Conservation (phyloP, 2,888 invertebrate species). For the Drosophila limbata region DNA sequence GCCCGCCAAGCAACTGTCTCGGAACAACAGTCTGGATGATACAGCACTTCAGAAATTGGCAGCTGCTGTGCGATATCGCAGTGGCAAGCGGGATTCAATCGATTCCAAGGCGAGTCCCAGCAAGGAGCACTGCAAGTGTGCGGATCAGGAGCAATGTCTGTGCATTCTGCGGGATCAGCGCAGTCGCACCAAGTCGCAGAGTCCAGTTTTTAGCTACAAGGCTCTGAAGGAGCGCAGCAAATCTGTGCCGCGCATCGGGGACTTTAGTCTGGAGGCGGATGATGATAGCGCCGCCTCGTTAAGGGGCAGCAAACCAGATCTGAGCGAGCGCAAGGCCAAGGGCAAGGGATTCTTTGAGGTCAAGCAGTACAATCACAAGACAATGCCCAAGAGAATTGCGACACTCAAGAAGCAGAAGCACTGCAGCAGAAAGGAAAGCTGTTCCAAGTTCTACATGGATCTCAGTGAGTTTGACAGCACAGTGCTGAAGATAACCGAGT, state of each 20-base stretch:
- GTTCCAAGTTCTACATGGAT: constrained; percentile 90
- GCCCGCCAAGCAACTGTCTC: constrained; percentile 56
- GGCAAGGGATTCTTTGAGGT: constrained; percentile 86
- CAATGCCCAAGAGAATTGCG: constrained; percentile 90
- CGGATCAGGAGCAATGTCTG: constrained; percentile 51
- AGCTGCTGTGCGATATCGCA: constrained; percentile 63
- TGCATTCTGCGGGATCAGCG: constrained; percentile 67
- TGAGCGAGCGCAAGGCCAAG: constrained; percentile 77
- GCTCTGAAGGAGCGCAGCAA: constrained; percentile 84
- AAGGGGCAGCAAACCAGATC: constrained; percentile 71
- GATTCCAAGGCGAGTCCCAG: constrained; percentile 32
- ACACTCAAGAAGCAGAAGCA: constrained; percentile 89
- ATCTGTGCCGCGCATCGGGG: constrained; percentile 84
- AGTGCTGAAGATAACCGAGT: constrained; percentile 88
- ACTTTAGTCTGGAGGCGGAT: constrained; percentile 62
- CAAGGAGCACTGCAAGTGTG: constrained; percentile 47
- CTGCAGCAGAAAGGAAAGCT: constrained; percentile 86
- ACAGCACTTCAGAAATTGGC: constrained; percentile 77
- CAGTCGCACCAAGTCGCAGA: constrained; percentile 66
- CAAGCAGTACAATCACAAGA: constrained; percentile 89
- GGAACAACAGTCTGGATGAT: constrained; percentile 82
- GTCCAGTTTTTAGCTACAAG: constrained; percentile 72
- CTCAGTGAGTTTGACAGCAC: constrained; percentile 86
- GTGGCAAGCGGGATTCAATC: constrained; percentile 35
- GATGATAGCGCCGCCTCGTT: constrained; percentile 67